Base-by-base conservation (phyloP, 1,140 invertebrate species). In the Zophobas morio region DNA sequence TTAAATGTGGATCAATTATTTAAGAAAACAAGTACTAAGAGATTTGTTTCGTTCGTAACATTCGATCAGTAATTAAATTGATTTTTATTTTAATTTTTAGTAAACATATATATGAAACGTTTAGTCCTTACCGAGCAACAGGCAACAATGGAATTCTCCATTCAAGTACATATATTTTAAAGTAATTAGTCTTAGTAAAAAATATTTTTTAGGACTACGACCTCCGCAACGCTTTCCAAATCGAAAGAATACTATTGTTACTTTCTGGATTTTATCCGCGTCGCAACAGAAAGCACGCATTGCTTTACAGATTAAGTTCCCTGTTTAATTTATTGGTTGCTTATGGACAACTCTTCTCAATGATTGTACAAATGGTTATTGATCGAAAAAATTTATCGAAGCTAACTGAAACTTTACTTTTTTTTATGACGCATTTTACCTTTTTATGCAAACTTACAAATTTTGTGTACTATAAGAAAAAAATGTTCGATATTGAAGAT, bases 401-500 rank as follows among this genome's bases (percentile, higher is more conserved):
- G 37, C n/a, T 49, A 0, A 49, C 36, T 1, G 70, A 56, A 40
- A 49, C 60, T 36, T 35, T 77, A 1, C 32, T 47, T 0, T 77
- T 73, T 49, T 54, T 74, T 20, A 47, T 60, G 34, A 77, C 76
- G 2, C 53, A 71, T 39, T 47, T 40, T 2, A 42, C 70, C 6
- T 73, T 40, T 47, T 6, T 74, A 1, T 46, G 66, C 34, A 77
- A 77, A 53, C 20, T 70, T 2, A 36, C 46, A 6, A 77, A 63
- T 32, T 77, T 77, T 33, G 34, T 73, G 35, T 42, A 42, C 5
- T 60, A 77, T 36, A 70, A 60, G 8, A 49, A 2, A 1, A 56
- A 74, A 47, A 32, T 77, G 39, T 37, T 74, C 2, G 39, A 60
- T 1, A 77, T 77, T 34, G 76, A 77, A 63, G 53, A 73, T 8